A percentile compares a stretch with the other conserved stretches of the same genome.
Conservation (phyloP, 1,140 invertebrate genomes). For the Meloidogyne hapla region DNA sequence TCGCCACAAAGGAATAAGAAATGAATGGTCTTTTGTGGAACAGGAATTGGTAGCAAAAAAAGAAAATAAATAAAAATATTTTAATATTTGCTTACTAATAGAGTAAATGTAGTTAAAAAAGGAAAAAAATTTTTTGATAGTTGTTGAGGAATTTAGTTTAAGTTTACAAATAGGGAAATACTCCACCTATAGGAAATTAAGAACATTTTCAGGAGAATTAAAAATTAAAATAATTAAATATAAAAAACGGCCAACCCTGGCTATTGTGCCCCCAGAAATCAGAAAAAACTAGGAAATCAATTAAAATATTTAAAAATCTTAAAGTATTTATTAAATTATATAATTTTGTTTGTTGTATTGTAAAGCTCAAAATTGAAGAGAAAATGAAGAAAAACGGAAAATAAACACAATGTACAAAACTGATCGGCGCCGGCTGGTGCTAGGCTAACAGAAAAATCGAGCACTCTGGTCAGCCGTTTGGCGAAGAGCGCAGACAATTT, state of each 20-base stretch:
- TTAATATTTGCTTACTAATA: background rate
- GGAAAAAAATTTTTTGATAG: background rate
- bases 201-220: too few species aligned
- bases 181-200: too few species aligned
- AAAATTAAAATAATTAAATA: too few species aligned
- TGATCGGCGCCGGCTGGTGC: background rate
- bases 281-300: too few species aligned
- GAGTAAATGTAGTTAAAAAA: background rate
- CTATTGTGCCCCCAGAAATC: too few species aligned
- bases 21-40: conserved; percentile 1
- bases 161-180: background rate
- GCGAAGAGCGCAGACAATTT: too few species aligned
- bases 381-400: background rate
- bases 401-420: background rate
- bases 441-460: background rate
- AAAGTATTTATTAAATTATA: too few species aligned
- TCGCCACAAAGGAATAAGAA: background rate
- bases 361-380: background rate
- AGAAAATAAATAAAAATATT: background rate
- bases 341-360: background rate
- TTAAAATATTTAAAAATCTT: too few species aligned
- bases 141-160: background rate
- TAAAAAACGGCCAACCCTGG: too few species aligned
- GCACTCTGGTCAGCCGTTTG: background rate
- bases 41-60: background rate